phyloP scores from a whole-genome alignment of 2,113 vertebrate species.

The Sturnus vulgaris region DNA sequence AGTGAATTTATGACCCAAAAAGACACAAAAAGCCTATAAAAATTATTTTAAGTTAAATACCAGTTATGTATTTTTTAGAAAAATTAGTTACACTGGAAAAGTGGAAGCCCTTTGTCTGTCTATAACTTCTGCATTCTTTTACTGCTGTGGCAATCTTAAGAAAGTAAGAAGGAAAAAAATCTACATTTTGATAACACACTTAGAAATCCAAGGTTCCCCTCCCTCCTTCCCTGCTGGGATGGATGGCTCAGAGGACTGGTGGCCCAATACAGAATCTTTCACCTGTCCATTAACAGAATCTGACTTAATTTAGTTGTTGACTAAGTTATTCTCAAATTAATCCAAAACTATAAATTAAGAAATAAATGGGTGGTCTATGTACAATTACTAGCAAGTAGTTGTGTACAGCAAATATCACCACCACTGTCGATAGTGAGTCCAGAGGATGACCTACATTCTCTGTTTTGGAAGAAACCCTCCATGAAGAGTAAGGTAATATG shows the following conservation, averaged over 20 bases:
- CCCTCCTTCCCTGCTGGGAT: not conserved
- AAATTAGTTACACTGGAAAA: slow-evolving; percentile 42
- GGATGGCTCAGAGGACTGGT: slow-evolving; percentile 65
- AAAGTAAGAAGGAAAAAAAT: not conserved
- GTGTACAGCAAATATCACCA: slow-evolving; percentile 23
- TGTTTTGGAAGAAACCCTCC: slow-evolving; percentile 4
- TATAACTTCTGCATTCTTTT: slow-evolving; percentile 25
- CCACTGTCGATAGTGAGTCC: not conserved
- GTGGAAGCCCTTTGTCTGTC: slow-evolving; percentile 6
- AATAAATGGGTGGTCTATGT: slow-evolving; percentile 43
- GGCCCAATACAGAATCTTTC: slow-evolving; percentile 53
- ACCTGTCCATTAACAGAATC: slow-evolving; percentile 20
- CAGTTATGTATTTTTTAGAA: slow-evolving; percentile 55
- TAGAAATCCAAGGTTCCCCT: not conserved
- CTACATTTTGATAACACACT: slow-evolving; percentile 4
- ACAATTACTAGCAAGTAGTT: not conserved
- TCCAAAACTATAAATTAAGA: slow-evolving; percentile 1
- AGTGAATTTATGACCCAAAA: slow-evolving; percentile 20
- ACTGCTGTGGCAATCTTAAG: not conserved
- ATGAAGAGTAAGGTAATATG: not conserved
- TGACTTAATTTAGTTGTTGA: slow-evolving; percentile 14
- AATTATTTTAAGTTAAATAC: slow-evolving; percentile 54
- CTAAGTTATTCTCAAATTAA: not conserved
- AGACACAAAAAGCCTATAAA: slow-evolving; percentile 9
- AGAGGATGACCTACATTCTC: not conserved